Base-by-base conservation (phyloP, 2,797 vertebrate species). In the Anguilla pacifica region DNA sequence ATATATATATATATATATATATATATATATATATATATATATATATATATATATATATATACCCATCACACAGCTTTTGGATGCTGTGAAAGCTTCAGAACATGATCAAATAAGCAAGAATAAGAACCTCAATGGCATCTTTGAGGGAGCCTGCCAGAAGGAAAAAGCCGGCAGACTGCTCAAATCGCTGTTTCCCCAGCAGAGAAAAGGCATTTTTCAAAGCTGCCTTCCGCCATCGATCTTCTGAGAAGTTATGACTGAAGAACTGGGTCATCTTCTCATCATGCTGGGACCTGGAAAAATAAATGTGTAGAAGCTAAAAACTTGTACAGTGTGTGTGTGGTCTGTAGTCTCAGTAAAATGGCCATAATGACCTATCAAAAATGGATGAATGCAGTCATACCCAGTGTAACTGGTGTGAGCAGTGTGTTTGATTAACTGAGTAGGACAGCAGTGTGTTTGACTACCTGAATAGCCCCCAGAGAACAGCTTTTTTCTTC, bases 211-310 rank as follows among this genome's bases (percentile, higher is more conserved):
- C 99, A 22, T 99, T 99, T 94, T 99, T 99, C 92, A 99, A 95
- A 89, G 99, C 99, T 15, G 99, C 99, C 95, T 98, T 99, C 87
- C 99, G 95, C 99, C 99, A 99, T 88, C 98, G 96, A 87, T 99
- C 98, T 95, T 99, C 99, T 83, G 84, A 97, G 95, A 99, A 99
- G 94, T 99, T 99, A 92, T 99, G 98, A 92, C 98, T 99, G 94
- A 99, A 99, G 94, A 99, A 99, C 85, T 96, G 94, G 86, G 99
- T 99, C 99, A 99, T 99, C 95, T 99, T 99, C 90, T 99, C 97
- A 87, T 99, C 98, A 0, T 98, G 97, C 92, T 99, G 98, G 90
- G 99, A 99, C 93, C 99, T 99, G 92, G 82, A 79, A 89, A 90
- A 92, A 92, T 87, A 88, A 51, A 77, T 35, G 17, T 35, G 2